Evolutionary conservation across 2,797 vertebrate species (phyloP).

Genomic region (Spinus pinus): DNA sequence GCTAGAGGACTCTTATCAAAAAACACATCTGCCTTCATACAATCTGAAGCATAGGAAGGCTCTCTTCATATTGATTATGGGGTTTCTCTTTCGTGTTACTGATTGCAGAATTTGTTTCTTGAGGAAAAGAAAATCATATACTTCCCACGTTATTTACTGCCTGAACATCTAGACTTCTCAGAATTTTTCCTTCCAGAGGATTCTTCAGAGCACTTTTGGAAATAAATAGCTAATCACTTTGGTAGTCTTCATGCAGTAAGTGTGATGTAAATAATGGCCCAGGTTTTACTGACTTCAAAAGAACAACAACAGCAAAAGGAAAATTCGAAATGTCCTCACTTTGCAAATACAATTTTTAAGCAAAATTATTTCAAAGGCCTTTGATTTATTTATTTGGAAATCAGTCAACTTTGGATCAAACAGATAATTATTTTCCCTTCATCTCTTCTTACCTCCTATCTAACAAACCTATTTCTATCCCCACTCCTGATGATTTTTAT

Average conservation of each 20-base stretch:
- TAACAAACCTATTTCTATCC: neutral
- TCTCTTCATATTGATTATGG: slow-evolving; percentile 57
- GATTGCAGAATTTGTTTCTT: slow-evolving; percentile 56
- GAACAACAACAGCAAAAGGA: neutral
- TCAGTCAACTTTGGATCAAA: neutral
- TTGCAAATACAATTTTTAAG: neutral
- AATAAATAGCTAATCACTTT: neutral
- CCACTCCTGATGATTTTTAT: neutral
- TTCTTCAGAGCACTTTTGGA: slow-evolving; percentile 39
- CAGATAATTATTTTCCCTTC: neutral
- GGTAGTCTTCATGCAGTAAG: neutral
- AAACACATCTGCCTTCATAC: slow-evolving; percentile 44
- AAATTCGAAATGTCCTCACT: neutral
- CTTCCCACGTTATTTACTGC: neutral
- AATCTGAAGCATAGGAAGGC: slow-evolving; percentile 19
- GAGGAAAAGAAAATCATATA: neutral
- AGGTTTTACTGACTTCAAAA: neutral
- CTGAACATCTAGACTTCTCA: slow-evolving; percentile 6
- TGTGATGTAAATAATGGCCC: neutral
- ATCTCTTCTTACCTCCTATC: neutral
- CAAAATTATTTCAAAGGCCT: neutral
- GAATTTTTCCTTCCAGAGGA: slow-evolving; percentile 19
- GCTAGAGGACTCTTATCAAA: slow-evolving; percentile 10
- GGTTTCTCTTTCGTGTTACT: slow-evolving; percentile 43
- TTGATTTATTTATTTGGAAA: neutral